phyloP scores from a whole-genome alignment of 2,797 vertebrate species.

The Numenius phaeopus region DNA sequence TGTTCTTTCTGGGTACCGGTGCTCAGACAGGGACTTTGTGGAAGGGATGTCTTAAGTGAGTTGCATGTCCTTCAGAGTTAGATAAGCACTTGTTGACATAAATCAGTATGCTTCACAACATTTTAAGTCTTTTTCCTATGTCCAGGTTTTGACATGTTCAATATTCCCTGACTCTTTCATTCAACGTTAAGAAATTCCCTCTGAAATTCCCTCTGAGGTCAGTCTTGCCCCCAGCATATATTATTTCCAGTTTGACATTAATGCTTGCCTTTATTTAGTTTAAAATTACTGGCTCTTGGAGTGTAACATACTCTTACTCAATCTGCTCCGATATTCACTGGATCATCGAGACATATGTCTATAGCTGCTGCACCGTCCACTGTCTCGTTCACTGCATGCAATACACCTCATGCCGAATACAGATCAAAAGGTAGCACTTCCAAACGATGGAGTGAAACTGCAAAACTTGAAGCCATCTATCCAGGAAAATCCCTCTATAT shows the following conservation, averaged over 20 bases:
- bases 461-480: neutral
- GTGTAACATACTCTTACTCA: neutral
- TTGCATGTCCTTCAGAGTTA: neutral
- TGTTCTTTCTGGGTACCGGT: neutral
- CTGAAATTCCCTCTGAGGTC: neutral
- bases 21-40: neutral
- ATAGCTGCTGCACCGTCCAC: neutral
- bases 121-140: neutral
- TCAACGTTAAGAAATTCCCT: neutral
- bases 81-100: neutral
- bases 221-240: neutral
- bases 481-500: neutral
- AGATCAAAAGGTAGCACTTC: neutral
- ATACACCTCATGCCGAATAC: neutral
- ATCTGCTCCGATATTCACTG: neutral
- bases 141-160: neutral
- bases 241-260: neutral
- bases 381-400: neutral
- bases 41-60: neutral
- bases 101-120: neutral
- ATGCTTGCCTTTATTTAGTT: neutral
- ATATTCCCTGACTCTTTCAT: neutral
- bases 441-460: neutral
- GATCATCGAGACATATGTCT: neutral
- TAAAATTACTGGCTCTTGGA: neutral